Evolutionary conservation across 2,113 vertebrate genomes (phyloP).

Genomic region (Ancistrus triradiatus): DNA sequence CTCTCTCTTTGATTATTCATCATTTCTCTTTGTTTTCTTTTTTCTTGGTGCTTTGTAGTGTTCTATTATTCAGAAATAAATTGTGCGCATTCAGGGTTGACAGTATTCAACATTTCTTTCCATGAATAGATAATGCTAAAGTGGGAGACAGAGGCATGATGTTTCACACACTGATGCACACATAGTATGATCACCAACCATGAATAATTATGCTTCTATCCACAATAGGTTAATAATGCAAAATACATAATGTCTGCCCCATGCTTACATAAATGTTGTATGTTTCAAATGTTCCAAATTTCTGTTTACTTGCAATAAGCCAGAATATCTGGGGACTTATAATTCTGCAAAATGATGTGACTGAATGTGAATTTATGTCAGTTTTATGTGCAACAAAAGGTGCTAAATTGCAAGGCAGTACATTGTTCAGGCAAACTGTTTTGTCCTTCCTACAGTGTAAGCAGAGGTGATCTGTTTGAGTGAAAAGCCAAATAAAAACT

Average conservation of each 20-base stretch:
- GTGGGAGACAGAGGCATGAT: too few species aligned
- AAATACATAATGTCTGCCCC: too few species aligned
- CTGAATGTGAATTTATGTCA: not conserved
- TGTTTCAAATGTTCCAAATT: not conserved
- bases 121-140: too few species aligned
- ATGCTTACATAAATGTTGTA: not conserved
- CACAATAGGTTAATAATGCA: not conserved
- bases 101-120: too few species aligned
- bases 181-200: conserved; percentile 1
- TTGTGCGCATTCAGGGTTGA: too few species aligned
- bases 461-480: conserved; percentile 6
- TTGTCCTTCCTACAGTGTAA: not conserved
- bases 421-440: too few species aligned
- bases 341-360: not conserved
- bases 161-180: too few species aligned
- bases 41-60: too few species aligned
- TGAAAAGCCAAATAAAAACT: conserved; percentile 19
- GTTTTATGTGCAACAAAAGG: conserved; percentile 3
- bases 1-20: too few species aligned
- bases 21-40: too few species aligned
- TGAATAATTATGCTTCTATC: not conserved
- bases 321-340: not conserved
- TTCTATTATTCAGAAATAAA: too few species aligned
- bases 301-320: not conserved
- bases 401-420: not conserved